phyloP scores from a whole-genome alignment of 2,888 invertebrate species.

The Spodoptera picta region DNA sequence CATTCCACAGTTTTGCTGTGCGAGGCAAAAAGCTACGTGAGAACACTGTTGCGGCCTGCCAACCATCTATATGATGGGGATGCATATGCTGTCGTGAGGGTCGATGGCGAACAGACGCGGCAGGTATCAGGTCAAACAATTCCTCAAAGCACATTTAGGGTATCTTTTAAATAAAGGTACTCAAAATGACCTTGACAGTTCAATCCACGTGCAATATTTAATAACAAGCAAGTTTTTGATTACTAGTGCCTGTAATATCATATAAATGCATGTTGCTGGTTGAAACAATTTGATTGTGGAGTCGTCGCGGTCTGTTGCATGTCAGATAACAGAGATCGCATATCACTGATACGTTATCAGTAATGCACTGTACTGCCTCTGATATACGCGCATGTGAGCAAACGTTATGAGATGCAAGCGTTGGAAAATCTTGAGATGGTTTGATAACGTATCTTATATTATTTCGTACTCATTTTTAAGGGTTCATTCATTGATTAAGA shows the following conservation, averaged over 20 bases:
- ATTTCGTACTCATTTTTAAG: too few relatives aligned
- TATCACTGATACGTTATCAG: constrained; percentile 80
- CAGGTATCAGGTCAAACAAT: too few relatives aligned
- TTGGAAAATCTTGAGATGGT: constrained; percentile 9
- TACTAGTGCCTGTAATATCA: constrained; percentile 43
- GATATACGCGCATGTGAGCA: constrained; percentile 42
- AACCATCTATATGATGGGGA: too few relatives aligned
- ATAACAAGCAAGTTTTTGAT: constrained; percentile 39
- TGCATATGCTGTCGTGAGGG: too few relatives aligned
- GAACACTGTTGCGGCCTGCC: too few relatives aligned
- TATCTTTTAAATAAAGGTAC: too few relatives aligned
- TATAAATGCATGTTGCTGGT: constrained; percentile 43
- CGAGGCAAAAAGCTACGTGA: too few relatives aligned
- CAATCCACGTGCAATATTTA: constrained; percentile 51
- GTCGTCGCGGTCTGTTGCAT: constrained; percentile 71
- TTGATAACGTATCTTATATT: background rate
- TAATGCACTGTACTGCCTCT: constrained; percentile 63
- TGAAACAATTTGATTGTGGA: constrained; percentile 54
- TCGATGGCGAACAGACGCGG: too few relatives aligned
- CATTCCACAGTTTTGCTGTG: too few relatives aligned
- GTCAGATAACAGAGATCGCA: constrained; percentile 76
- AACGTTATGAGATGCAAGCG: constrained; percentile 13
- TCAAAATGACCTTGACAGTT: too few relatives aligned
- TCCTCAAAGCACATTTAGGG: too few relatives aligned
- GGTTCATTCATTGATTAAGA: too few relatives aligned